phyloP scores from a whole-genome alignment of 2,888 invertebrate species.

The Drosophila kambysellisi region DNA sequence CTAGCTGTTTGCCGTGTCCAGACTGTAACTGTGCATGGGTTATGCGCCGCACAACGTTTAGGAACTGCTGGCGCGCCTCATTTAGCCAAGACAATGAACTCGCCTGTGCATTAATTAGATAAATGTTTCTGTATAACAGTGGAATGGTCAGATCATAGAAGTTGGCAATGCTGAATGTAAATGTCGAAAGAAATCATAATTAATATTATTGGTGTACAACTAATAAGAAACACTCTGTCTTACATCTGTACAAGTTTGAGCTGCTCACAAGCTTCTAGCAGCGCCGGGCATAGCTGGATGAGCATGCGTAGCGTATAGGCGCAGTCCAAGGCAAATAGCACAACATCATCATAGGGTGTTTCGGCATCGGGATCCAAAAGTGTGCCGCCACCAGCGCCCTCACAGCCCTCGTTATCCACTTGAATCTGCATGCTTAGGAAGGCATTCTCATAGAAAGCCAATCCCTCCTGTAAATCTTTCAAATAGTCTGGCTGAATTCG shows the following conservation, averaged over 20 bases:
- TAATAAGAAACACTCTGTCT: neutral
- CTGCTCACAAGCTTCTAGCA: conserved; percentile 86
- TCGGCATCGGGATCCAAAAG: conserved; percentile 68
- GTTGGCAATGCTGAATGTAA: conserved; percentile 88
- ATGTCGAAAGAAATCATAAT: neutral
- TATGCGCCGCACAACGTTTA: conserved; percentile 85
- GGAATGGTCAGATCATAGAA: conserved; percentile 92
- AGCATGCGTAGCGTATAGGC: conserved; percentile 89
- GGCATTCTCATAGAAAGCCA: conserved; percentile 87
- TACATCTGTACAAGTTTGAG: conserved; percentile 87
- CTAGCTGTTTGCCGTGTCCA: conserved; percentile 73
- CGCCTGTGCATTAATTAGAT: conserved; percentile 81
- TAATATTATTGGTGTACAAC: neutral
- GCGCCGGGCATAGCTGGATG: conserved; percentile 87
- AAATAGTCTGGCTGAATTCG: conserved; percentile 87
- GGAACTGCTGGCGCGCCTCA: conserved; percentile 84
- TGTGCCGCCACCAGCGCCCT: conserved; percentile 77
- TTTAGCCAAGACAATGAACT: conserved; percentile 82
- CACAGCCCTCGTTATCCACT: conserved; percentile 83
- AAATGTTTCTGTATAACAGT: conserved; percentile 88
- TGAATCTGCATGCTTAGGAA: conserved; percentile 82
- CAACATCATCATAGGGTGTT: conserved; percentile 88
- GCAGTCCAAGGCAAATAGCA: conserved; percentile 89
- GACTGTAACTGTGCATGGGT: conserved; percentile 83
- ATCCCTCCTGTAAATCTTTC: conserved; percentile 87